These are phyloP conservation scores for Hycleus cichorii DNA, from an alignment of 1,140 invertebrate genomes.

Conservation along the genomic window DNA sequence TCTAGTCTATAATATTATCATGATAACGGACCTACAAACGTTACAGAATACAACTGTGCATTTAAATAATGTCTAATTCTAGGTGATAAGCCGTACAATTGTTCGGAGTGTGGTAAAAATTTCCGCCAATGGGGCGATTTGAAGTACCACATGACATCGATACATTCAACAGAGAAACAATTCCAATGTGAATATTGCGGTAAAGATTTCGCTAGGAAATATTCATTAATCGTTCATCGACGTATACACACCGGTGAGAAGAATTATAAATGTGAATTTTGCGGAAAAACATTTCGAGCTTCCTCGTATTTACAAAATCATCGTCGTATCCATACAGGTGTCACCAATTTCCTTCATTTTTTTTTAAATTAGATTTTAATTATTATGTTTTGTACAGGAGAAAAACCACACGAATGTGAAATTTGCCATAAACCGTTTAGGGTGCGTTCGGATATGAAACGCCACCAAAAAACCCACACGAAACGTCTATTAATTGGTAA, in stretches of 20 bases:
- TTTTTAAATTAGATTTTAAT: no score
- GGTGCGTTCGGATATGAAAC: constrained; percentile 78
- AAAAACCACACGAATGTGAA: constrained; percentile 70
- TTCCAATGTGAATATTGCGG: constrained; percentile 88
- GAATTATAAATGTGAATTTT: constrained; percentile 83
- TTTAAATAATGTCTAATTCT: no score
- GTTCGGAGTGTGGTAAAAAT: constrained; percentile 64
- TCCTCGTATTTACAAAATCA: constrained; percentile 81
- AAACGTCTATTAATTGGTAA: constrained; percentile 5
- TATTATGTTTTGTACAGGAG: constrained; percentile 26
- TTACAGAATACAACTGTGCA: no score
- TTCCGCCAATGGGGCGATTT: constrained; percentile 85
- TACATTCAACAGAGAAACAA: constrained; percentile 71
- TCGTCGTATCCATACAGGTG: constrained; percentile 81
- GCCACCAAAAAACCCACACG: constrained; percentile 74
- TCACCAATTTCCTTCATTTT: no score
- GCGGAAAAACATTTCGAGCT: constrained; percentile 73
- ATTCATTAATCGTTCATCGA: constrained; percentile 85
- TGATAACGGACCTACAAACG: no score
- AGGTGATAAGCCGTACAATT: constrained; percentile 68
- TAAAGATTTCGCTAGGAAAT: constrained; percentile 87
- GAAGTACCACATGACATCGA: constrained; percentile 80
- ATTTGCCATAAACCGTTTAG: constrained; percentile 78
- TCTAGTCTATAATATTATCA: no score
- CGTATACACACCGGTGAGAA: constrained; percentile 85